These are phyloP conservation scores for Leptinotarsa juncta DNA, from an alignment of 2,888 invertebrate genomes.

Conservation along the genomic window DNA sequence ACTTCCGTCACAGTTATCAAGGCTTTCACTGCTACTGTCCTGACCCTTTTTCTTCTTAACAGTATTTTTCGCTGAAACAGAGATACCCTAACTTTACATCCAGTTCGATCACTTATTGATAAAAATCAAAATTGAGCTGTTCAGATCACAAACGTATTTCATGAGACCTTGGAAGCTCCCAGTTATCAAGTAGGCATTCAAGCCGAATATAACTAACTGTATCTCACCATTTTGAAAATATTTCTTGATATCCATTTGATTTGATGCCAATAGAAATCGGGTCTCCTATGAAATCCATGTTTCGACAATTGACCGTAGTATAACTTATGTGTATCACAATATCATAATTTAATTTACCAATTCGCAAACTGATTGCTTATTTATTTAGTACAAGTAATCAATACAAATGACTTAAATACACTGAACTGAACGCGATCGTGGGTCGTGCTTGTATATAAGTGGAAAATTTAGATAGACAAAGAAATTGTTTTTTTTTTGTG, in stretches of 20 bases:
- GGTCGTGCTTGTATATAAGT: not conserved
- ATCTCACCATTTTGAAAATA: not conserved
- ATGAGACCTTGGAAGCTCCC: no score
- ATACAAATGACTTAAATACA: not conserved
- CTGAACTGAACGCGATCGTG: not conserved
- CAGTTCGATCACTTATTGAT: no score
- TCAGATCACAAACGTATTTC: no score
- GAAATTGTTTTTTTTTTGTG: not conserved
- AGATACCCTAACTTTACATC: not conserved
- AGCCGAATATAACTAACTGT: no score
- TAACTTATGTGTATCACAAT: not conserved
- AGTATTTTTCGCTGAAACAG: not conserved
- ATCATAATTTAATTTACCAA: not conserved
- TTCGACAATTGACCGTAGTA: constrained; percentile 2
- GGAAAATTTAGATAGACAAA: not conserved
- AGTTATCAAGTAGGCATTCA: no score
- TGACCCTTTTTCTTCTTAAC: not conserved
- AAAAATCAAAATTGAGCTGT: no score
- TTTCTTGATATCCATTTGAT: not conserved
- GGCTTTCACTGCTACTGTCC: not conserved
- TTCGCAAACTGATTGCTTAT: not conserved
- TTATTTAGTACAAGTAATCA: not conserved
- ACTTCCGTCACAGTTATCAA: not conserved
- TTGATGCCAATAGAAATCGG: not conserved
- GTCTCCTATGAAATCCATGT: constrained; percentile 1